Conservation (phyloP, 2,797 vertebrate species). For the Labroides dimidiatus region DNA sequence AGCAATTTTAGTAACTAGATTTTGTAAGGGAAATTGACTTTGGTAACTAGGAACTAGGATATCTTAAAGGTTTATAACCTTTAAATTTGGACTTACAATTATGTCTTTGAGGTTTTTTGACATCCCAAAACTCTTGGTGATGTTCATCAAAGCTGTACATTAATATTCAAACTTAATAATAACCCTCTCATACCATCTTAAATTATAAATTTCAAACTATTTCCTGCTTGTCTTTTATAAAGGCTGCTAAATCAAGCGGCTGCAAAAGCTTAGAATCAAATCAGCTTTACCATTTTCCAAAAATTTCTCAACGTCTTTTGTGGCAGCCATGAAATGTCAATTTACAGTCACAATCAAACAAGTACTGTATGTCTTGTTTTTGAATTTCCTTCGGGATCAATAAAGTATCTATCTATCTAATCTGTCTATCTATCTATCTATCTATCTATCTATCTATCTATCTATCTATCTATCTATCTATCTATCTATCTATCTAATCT, state of each 20-base stretch:
- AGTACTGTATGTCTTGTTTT: too few relatives aligned
- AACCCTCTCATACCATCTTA: too few relatives aligned
- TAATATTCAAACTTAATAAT: too few relatives aligned
- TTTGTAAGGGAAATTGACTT: constrained; percentile 1
- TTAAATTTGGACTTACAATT: too few relatives aligned
- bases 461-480: too few relatives aligned
- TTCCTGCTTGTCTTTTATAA: background rate
- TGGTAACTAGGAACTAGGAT: background rate
- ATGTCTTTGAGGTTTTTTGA: too few relatives aligned
- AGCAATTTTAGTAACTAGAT: background rate
- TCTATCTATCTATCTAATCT: too few relatives aligned
- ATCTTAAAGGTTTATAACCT: too few relatives aligned
- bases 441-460: too few relatives aligned
- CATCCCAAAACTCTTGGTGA: background rate
- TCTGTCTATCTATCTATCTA: too few relatives aligned
- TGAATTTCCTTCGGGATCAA: too few relatives aligned
- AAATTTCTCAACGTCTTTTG: background rate
- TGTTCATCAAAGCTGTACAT: background rate
- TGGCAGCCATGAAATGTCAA: constrained; percentile 9
- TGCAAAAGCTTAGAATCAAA: constrained; percentile 1
- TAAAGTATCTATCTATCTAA: too few relatives aligned
- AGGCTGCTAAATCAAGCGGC: constrained; percentile 5
- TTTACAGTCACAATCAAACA: background rate
- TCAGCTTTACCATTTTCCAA: background rate
- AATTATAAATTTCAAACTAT: background rate